Conservation (phyloP, 2,888 invertebrate species). For the Crematogaster levior region DNA sequence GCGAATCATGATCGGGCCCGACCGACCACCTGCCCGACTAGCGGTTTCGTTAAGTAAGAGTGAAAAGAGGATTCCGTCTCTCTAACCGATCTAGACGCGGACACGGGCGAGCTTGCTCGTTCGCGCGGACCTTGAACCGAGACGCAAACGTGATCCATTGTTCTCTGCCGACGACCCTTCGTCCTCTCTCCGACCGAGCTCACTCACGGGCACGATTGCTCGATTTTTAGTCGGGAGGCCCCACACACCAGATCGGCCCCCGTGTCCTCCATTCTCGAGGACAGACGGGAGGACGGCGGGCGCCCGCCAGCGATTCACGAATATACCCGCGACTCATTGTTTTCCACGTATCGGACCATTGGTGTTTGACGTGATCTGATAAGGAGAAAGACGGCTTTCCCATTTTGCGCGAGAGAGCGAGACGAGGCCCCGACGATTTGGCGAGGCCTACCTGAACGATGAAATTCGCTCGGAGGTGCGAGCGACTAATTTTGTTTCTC, state of each 20-base stretch:
- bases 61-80: conserved; percentile 62
- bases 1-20: conserved; percentile 48
- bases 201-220: conserved; percentile 64
- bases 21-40: conserved; percentile 60
- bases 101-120: conserved; percentile 6
- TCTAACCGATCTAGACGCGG: conserved; percentile 65
- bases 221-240: conserved; percentile 70
- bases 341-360: conserved; percentile 25
- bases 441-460: conserved; percentile 31
- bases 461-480: conserved; percentile 59
- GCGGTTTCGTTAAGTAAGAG: conserved; percentile 64
- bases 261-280: conserved; percentile 66
- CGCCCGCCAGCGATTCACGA: conserved; percentile 32
- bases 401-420: conserved; percentile 22
- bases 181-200: conserved; percentile 64
- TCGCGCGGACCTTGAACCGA: conserved; percentile 73
- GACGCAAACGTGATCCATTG: conserved; percentile 73
- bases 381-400: neutral
- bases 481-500: conserved; percentile 75
- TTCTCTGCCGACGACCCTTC: conserved; percentile 76
- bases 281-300: conserved; percentile 41
- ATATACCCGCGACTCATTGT: conserved; percentile 44
- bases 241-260: conserved; percentile 64
- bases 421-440: neutral
- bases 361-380: neutral